Evolutionary conservation across 2,797 vertebrate species (phyloP).

Genomic region (Pipistrellus nathusii): DNA sequence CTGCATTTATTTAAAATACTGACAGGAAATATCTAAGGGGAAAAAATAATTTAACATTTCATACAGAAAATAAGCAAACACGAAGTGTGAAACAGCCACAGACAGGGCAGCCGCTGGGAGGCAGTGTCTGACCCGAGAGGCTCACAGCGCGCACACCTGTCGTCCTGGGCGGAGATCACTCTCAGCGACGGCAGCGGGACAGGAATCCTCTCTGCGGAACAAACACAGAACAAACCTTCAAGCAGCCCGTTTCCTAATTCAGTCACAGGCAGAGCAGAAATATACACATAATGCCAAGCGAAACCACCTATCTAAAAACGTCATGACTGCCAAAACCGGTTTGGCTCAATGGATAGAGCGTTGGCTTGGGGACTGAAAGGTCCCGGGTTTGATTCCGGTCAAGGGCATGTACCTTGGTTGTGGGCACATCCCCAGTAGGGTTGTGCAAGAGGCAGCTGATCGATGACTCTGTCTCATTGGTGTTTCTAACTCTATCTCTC

Average conservation of each 20-base stretch:
- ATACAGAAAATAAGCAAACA: constrained; percentile 43
- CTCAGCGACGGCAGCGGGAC: constrained; percentile 89
- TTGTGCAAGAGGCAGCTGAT: no score
- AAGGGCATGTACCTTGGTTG: no score
- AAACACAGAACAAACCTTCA: constrained; percentile 77
- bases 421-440: no score
- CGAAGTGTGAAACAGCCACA: not conserved
- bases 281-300: not conserved
- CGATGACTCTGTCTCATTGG: no score
- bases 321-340: no score
- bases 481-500: no score
- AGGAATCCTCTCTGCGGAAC: constrained; percentile 80
- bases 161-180: constrained; percentile 84
- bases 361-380: no score
- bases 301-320: not conserved
- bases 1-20: constrained; percentile 10
- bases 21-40: constrained; percentile 14
- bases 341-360: no score
- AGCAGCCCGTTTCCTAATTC: not conserved
- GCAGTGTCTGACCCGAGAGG: not conserved
- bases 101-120: not conserved
- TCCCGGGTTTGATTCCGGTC: no score
- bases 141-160: constrained; percentile 76
- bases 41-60: not conserved
- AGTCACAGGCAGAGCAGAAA: constrained; percentile 3